phyloP scores from a whole-genome alignment of 2,113 vertebrate genomes.

The Eulemur rufifrons region DNA sequence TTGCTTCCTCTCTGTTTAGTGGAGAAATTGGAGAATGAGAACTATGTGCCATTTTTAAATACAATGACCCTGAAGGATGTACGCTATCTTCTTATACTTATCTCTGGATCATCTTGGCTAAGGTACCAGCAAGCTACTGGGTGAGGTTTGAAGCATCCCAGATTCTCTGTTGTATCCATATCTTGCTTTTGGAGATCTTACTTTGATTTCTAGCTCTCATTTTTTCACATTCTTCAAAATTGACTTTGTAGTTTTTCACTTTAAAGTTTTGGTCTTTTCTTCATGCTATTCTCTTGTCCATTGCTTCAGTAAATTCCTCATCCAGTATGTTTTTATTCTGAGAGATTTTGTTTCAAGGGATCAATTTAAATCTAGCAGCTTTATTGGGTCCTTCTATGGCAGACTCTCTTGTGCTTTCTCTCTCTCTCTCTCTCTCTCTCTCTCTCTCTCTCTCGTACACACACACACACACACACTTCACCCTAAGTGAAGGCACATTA shows the following conservation, averaged over 20 bases:
- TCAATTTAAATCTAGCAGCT: neutral
- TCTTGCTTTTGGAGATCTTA: neutral
- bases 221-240: neutral
- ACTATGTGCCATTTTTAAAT: neutral
- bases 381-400: neutral
- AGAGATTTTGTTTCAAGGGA: neutral
- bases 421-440: neutral
- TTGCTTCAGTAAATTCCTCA: neutral
- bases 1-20: neutral
- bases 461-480: neutral
- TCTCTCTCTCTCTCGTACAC: too few relatives aligned
- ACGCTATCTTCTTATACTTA: neutral
- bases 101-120: neutral
- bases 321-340: neutral
- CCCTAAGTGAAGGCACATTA: neutral
- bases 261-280: neutral
- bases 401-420: neutral
- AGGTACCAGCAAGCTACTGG: neutral
- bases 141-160: neutral
- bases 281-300: neutral
- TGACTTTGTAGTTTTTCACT: neutral
- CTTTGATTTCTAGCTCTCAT: neutral
- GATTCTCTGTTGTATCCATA: neutral
- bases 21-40: neutral
- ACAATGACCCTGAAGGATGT: neutral